Evolutionary conservation across 2,888 invertebrate genomes (phyloP).

Genomic region (Polia nebulosa): DNA sequence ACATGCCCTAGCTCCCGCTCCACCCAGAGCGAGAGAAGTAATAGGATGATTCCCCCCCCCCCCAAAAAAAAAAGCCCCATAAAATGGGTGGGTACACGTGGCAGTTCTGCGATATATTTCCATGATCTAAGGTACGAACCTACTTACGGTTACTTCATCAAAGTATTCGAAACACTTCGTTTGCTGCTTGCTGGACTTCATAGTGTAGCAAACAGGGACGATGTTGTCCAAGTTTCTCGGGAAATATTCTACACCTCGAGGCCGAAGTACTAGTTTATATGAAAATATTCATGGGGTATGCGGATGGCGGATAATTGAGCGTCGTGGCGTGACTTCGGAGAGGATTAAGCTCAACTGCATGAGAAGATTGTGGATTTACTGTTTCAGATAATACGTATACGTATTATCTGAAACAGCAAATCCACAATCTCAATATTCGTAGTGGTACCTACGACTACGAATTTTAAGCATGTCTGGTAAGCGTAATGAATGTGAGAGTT

Average conservation of each 20-base stretch:
- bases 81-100: neutral
- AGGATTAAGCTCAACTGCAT: conserved; percentile 6
- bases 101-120: conserved; percentile 24
- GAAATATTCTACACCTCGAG: conserved; percentile 29
- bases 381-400: neutral
- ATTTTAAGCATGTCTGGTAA: neutral
- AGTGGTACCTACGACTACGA: neutral
- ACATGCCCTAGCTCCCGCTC: too few relatives aligned
- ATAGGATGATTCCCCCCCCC: too few relatives aligned
- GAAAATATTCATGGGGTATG: conserved; percentile 37
- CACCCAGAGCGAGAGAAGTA: too few relatives aligned
- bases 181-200: conserved; percentile 34
- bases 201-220: conserved; percentile 22
- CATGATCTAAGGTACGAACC: conserved; percentile 36
- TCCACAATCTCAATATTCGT: too few relatives aligned
- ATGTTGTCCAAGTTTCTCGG: conserved; percentile 35
- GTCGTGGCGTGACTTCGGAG: conserved; percentile 7
- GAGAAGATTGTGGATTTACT: neutral
- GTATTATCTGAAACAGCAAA: too few relatives aligned
- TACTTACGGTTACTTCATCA: conserved; percentile 56
- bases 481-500: neutral
- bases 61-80: too few relatives aligned
- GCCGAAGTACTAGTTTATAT: conserved; percentile 23
- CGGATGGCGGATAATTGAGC: conserved; percentile 3
- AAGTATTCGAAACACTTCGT: conserved; percentile 55